Percentiles rank a stretch among this genome's conserved stretches.
Evolutionary conservation across 1,140 invertebrate genomes (phyloP).

Genomic region (Polyergus mexicanus): DNA sequence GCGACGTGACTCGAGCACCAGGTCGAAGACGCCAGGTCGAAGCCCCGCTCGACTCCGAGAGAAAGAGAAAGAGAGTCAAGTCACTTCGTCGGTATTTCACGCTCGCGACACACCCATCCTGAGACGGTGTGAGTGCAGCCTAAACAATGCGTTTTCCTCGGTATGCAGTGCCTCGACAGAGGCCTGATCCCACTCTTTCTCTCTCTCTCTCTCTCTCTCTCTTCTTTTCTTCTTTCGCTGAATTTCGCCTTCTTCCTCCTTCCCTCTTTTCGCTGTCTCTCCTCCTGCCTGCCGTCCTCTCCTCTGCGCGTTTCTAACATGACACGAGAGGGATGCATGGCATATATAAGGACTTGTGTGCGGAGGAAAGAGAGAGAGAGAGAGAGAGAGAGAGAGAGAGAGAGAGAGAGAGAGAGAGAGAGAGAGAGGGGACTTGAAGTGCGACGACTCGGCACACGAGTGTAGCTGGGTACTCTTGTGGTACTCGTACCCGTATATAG

Average conservation of each 20-base stretch:
- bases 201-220: constrained; percentile 46
- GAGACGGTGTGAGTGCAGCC: constrained; percentile 73
- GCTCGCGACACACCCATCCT: constrained; percentile 77
- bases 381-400: too few species aligned
- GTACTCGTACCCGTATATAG: not conserved
- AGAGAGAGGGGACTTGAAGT: constrained; percentile 10
- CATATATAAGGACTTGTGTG: not conserved
- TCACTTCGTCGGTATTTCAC: constrained; percentile 78
- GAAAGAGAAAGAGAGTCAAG: constrained; percentile 13
- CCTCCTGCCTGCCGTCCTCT: not conserved
- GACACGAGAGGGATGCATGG: constrained; percentile 56
- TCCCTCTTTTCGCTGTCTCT: not conserved
- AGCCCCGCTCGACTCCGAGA: not conserved
- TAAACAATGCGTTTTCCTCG: constrained; percentile 82
- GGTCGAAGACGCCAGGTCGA: constrained; percentile 17
- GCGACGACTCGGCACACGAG: constrained; percentile 18
- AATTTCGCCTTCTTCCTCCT: constrained; percentile 41
- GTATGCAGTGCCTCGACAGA: constrained; percentile 59
- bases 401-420: too few species aligned
- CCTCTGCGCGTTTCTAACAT: constrained; percentile 10
- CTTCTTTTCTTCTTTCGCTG: constrained; percentile 52
- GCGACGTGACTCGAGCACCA: constrained; percentile 42
- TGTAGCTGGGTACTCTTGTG: constrained; percentile 18
- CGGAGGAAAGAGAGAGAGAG: not conserved
- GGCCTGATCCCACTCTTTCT: constrained; percentile 58